A percentile compares a stretch with the other conserved stretches of the same genome.
phyloP scores from a whole-genome alignment of 2,113 vertebrate species.

The Xiphophorus maculatus region DNA sequence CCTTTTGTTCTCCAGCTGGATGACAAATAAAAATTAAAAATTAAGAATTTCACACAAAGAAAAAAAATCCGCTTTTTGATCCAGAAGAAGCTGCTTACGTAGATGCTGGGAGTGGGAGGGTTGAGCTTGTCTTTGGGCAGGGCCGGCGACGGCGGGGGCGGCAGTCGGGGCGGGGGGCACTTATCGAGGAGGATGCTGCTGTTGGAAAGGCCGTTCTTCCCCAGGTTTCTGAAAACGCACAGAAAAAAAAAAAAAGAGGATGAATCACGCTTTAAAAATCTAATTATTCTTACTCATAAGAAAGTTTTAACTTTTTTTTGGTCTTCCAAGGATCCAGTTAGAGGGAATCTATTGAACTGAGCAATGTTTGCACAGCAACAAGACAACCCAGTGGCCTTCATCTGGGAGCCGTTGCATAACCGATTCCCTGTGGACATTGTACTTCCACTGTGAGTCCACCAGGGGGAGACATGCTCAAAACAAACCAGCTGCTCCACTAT shows the following conservation, averaged over 20 bases:
- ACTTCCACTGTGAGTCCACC: constrained; percentile 49
- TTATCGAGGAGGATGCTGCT: constrained; percentile 98
- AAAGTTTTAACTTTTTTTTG: no score
- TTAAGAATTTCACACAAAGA: background rate
- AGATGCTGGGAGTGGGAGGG: constrained; percentile 99
- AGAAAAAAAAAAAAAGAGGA: background rate
- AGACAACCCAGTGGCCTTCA: constrained; percentile 51
- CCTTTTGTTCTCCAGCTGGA: constrained; percentile 98
- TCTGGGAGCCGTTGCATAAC: constrained; percentile 63
- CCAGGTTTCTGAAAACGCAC: constrained; percentile 86
- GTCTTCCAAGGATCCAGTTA: background rate
- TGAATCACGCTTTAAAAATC: background rate
- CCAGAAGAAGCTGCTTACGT: constrained; percentile 85
- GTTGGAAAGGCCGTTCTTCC: constrained; percentile 97
- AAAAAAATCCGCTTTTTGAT: background rate
- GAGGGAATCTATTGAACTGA: background rate
- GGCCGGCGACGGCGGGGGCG: constrained; percentile 90
- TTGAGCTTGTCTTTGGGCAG: constrained; percentile 99
- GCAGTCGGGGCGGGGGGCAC: constrained; percentile 96
- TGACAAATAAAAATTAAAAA: background rate
- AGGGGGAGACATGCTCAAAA: constrained; percentile 62
- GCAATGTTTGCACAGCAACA: constrained; percentile 69
- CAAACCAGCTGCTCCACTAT: background rate
- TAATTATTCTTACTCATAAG: background rate
- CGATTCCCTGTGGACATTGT: constrained; percentile 6